Evolutionary conservation across 2,888 invertebrate species (phyloP), one percentile per base, ranked within the genome.

Genomic region (Ophion ventricosus): DNA sequence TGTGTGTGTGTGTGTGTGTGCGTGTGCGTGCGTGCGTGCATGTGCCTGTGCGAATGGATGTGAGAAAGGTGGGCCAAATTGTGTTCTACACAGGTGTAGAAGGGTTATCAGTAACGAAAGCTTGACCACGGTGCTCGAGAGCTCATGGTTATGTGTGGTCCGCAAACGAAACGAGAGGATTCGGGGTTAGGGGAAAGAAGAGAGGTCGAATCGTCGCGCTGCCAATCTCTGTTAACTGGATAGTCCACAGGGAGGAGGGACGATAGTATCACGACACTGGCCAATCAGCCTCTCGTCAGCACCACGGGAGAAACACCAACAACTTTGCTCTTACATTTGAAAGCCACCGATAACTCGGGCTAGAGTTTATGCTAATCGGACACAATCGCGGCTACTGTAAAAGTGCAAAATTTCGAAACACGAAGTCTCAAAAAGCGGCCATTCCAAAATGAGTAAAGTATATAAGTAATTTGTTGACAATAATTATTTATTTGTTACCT

Each of bases 151-250:
- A 63, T 61, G 72, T 64, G 72, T 57, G 64, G 40, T 67, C 25
- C 64, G 82, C 83, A 73, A 84, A 83, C 88, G 87, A 89, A 88
- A 87, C 85, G 83, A 85, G 86, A 83, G 61, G 26, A 14, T 49
- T 10, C 26, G 25, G 49, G 54, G 57, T 35, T 49, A 61, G 20
- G 35, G 14, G 56, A 0, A 56, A 74, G 66, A 67, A 40, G 61
- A 43, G 57, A 76, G 76, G 72, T 74, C 63, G 72, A 61, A 76
- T 72, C 72, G 69, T 72, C 69, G 72, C 25, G 66, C 59, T 59
- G 75, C 64, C 70, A 70, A 66, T 59, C 59, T 79, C 75, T 63
- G 54, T 66, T 67, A 61, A 77, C 73, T 67, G 66, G 14, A 23
- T 5, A 14, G 29, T 70, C 17, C 29, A 29, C 25, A 43, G 20